Conservation (phyloP, 1,140 invertebrate genomes). For the Eulimnadia texana region DNA sequence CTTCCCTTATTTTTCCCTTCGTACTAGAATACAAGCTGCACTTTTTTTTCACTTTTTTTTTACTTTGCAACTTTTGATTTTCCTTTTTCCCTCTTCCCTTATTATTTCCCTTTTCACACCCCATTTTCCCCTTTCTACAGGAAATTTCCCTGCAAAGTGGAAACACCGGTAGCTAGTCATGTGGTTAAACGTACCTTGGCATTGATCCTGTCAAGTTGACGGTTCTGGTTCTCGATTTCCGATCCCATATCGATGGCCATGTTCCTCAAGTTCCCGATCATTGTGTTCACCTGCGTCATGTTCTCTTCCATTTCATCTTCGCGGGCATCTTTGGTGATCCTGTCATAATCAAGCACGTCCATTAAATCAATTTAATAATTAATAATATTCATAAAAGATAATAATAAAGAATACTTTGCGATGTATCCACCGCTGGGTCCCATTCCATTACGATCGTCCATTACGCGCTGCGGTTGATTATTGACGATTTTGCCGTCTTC, state of each 20-base stretch:
- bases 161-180: neutral
- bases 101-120: no score
- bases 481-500: constrained; percentile 96
- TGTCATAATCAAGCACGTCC: constrained; percentile 24
- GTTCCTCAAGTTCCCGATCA: constrained; percentile 96
- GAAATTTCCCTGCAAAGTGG: no score
- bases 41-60: no score
- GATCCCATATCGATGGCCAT: constrained; percentile 99
- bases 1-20: no score
- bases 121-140: no score
- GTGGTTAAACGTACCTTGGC: constrained; percentile 57
- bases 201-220: constrained; percentile 92
- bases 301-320: constrained; percentile 86
- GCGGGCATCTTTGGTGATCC: constrained; percentile 75
- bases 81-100: no score
- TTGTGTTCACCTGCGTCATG: constrained; percentile 64
- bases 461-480: constrained; percentile 89
- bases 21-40: no score
- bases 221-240: constrained; percentile 93
- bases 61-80: no score
- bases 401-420: constrained; percentile 43
- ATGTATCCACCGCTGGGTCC: constrained; percentile 86
- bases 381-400: neutral
- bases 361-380: no score
- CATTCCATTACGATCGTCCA: constrained; percentile 84